phyloP scores from a whole-genome alignment of 2,113 vertebrate genomes.

The Stomatorhinus ivindoensis region DNA sequence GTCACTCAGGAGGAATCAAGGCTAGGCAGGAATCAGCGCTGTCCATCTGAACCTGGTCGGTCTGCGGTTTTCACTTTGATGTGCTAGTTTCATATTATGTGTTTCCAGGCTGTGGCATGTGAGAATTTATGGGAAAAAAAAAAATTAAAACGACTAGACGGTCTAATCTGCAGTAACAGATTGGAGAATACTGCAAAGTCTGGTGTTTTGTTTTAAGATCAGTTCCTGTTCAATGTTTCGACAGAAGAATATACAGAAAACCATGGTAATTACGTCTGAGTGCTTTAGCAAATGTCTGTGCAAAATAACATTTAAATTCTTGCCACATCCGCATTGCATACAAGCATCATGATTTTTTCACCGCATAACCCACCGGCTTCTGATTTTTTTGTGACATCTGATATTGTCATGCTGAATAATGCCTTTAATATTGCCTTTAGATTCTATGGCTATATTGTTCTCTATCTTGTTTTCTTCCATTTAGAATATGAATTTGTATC shows the following conservation, averaged over 20 bases:
- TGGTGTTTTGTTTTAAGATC: background rate
- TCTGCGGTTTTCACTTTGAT: background rate
- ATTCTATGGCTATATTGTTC: background rate
- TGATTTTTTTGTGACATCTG: background rate
- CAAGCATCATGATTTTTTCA: background rate
- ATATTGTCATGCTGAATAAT: slow-evolving; percentile 2
- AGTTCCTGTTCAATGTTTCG: background rate
- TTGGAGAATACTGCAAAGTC: background rate
- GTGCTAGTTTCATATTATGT: background rate
- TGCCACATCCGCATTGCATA: background rate
- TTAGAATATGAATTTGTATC: background rate
- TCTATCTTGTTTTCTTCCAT: background rate
- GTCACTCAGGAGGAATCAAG: background rate
- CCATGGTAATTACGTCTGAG: background rate
- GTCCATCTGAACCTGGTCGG: background rate
- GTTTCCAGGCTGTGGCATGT: background rate
- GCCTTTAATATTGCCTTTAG: background rate
- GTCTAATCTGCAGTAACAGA: background rate
- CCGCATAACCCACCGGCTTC: background rate
- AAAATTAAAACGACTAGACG: background rate
- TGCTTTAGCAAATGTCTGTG: background rate
- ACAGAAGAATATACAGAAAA: background rate
- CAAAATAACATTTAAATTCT: background rate
- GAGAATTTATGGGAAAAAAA: background rate
- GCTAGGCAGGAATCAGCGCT: background rate